phyloP scores from a whole-genome alignment of 2,888 invertebrate genomes.

The Tyria jacobaeae region DNA sequence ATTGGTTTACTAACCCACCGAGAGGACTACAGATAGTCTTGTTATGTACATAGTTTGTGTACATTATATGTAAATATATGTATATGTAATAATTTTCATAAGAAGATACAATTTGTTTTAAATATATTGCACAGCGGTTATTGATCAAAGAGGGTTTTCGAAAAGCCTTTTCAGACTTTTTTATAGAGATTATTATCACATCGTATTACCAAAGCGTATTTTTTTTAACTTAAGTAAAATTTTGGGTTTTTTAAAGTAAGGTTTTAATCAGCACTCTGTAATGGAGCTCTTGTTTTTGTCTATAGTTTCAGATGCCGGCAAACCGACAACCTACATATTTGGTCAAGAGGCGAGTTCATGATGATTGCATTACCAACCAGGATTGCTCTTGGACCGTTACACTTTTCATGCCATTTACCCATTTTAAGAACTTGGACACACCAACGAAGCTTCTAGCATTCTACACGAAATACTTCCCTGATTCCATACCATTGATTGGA shows the following conservation, averaged over 20 bases:
- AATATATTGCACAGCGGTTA: no score
- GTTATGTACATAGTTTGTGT: no score
- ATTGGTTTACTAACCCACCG: no score
- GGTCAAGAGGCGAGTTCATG: slow-evolving; percentile 98
- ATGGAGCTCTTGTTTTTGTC: no score
- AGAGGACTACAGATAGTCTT: no score
- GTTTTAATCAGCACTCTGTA: no score
- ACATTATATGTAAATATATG: no score
- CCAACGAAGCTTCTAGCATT: slow-evolving; percentile 90
- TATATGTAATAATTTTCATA: no score
- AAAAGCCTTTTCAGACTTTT: slow-evolving; percentile 46
- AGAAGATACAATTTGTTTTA: no score
- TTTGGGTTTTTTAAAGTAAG: no score
- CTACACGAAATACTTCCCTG: slow-evolving; percentile 93
- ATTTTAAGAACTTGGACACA: slow-evolving; percentile 89
- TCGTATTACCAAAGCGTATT: not conserved
- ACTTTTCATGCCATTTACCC: slow-evolving; percentile 96
- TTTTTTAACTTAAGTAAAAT: no score
- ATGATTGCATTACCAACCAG: slow-evolving; percentile 99
- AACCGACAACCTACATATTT: slow-evolving; percentile 98
- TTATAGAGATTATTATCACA: not conserved
- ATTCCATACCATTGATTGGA: slow-evolving; percentile 94
- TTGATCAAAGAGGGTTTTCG: not conserved
- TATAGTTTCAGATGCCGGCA: slow-evolving; percentile 93
- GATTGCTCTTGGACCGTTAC: slow-evolving; percentile 98